Evolutionary conservation across 1,140 invertebrate genomes (phyloP).

Genomic region (Pseudomyrmex sp.): DNA sequence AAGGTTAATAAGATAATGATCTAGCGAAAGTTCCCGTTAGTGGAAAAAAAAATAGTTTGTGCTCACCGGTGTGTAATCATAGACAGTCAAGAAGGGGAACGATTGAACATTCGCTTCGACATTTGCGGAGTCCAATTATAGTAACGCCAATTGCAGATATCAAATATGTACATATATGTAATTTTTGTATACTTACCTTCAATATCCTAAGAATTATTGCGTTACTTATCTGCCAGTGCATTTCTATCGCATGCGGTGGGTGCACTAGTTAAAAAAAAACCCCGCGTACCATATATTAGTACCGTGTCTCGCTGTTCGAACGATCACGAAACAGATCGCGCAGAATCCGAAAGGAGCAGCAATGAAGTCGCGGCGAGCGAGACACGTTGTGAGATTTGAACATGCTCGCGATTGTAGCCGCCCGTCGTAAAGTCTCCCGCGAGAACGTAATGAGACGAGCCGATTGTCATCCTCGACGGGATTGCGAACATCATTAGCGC

Average conservation of each 20-base stretch:
- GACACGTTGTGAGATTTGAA: conserved; percentile 11
- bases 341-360: neutral
- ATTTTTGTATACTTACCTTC: conserved; percentile 34
- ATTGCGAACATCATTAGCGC: conserved; percentile 23
- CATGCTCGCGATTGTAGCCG: conserved; percentile 35
- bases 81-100: neutral
- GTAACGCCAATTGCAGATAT: neutral
- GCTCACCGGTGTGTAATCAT: conserved; percentile 13
- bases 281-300: conserved; percentile 52
- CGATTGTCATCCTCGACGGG: conserved; percentile 31
- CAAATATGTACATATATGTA: neutral
- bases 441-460: conserved; percentile 11
- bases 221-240: conserved; percentile 17
- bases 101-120: conserved; percentile 15
- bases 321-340: neutral
- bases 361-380: neutral
- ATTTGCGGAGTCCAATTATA: neutral
- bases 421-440: neutral
- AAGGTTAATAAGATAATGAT: conserved; percentile 46
- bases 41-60: conserved; percentile 12
- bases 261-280: conserved; percentile 16
- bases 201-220: neutral
- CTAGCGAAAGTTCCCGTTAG: conserved; percentile 27
- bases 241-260: conserved; percentile 34
- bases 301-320: conserved; percentile 5